These are phyloP conservation scores for Barnardius zonarius DNA, from an alignment of 2,113 vertebrate species.

Conservation along the genomic window DNA sequence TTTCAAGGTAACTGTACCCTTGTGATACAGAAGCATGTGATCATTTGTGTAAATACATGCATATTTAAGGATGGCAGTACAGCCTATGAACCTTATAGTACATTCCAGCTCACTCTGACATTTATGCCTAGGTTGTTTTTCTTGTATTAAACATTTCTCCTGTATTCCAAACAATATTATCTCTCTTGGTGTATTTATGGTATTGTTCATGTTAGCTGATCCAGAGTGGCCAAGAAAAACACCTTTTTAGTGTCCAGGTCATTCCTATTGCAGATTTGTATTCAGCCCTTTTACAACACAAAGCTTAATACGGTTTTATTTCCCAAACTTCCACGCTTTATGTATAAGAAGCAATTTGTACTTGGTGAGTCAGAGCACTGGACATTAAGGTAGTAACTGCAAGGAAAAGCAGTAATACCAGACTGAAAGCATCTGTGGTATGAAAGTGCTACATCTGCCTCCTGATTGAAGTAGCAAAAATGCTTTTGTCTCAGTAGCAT, in stretches of 20 bases:
- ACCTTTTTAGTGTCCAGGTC: background rate
- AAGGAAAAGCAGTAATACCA: background rate
- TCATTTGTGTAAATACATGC: background rate
- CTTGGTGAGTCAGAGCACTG: background rate
- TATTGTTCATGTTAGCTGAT: background rate
- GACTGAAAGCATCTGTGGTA: background rate
- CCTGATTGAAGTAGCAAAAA: background rate
- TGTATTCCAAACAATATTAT: background rate
- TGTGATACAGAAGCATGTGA: slow-evolving; percentile 21
- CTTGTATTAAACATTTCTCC: background rate
- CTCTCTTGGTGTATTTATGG: background rate
- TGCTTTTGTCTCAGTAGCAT: background rate
- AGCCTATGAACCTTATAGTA: background rate
- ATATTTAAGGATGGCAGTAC: background rate
- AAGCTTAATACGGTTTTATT: background rate
- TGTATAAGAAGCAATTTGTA: background rate
- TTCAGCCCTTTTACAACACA: background rate
- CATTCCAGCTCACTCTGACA: background rate
- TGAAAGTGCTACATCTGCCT: background rate
- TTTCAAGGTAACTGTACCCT: slow-evolving; percentile 58
- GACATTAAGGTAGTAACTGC: background rate
- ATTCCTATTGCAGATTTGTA: background rate
- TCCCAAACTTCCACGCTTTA: background rate
- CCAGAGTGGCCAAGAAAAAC: background rate
- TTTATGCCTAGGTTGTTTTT: background rate